Base-by-base conservation (phyloP, 92 coral and sea anemone genomes). In the Meandrina meandrites region DNA sequence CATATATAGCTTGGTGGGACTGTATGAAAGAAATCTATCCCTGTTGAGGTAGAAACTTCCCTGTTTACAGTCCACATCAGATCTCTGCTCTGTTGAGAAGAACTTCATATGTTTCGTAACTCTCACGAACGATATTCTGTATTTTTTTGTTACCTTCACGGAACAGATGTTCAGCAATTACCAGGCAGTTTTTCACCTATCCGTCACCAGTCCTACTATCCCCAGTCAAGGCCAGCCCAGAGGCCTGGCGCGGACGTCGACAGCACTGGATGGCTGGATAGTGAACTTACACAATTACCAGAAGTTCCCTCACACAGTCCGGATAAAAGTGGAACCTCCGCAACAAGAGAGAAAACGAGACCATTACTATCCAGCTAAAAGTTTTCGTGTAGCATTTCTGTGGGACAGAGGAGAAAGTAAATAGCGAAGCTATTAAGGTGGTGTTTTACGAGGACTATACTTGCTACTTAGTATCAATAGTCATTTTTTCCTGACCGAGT, bases 241-340 rank as follows among this genome's bases (percentile, higher is more conserved):
- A 15, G 76, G 76, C 76, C 76, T 71, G 76, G 45, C 10, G 24
- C 48, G 24, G 45, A 36, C 76, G 0, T 51, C 48, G 35, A 72
- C 27, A 34, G 47, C 42, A 18, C 51, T 21, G 9, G 4, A 17
- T 31, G 69, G 69, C 3, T 15, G 19, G 80, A 47, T 17, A 30
- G 24, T 32, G 83, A 79, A 34, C 30, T 45, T 79, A 19, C n/a
- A 12, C 56, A 35, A 9, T 79, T 34, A 16, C 83, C 72, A 30
- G 50, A 19, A 5, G 72, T 79, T 60, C 83, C 83, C 34, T 58
- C 83, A 3, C 51, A 34, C 32, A 56, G 83, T 37, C 83, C 72
- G 18, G n/a, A 34, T 35, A 37, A 24, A 79, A 57, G 72, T 58
- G 72, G 22, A 58, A 35, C 30, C 34, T 14, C 21, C 22, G 6